Base-by-base conservation (phyloP, 1,140 invertebrate genomes). In the Reticulitermes speratus region DNA sequence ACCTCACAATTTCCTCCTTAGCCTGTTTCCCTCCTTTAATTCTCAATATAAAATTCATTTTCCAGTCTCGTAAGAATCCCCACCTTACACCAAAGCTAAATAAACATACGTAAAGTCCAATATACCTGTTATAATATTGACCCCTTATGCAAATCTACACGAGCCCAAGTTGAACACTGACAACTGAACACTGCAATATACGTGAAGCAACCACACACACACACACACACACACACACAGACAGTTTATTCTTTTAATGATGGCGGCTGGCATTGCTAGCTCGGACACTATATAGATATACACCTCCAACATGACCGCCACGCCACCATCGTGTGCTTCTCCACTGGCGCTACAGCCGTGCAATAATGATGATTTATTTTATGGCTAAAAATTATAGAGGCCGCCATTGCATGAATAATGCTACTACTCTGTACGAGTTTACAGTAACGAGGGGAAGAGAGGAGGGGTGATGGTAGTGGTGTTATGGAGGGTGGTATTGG, bases 321-420 rank as follows among this genome's bases (percentile, higher is more conserved):
- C 16, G 25, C 11, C 7, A 12, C 16, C 82, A 25, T 21, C 83
- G 48, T 52, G n/a, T 52, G 83, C 48, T 84, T 30, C 44, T 84
- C 45, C 44, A 45, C 44, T 25, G 45, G 82, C 45, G n/a, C 48
- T 44, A 25, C 82, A 45, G 32, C 52, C 44, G 48, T 81, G 86
- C 65, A 69, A 84, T 86, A 86, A 86, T 86, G 86, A 86, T 86
- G 86, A 86, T 86, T 86, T 86, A 86, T 86, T 86, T 86, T 86
- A 86, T 86, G 86, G 86, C 86, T 86, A 86, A 86, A 86, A 86
- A 86, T 86, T 86, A 86, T 86, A 86, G 86, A 86, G 86, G 86
- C 86, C 45, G 86, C 83, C 86, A 84, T 86, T 86, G 86, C 86
- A 86, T 86, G 86, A 86, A 86, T 86, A 86, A 86, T 86, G 86